Evolutionary conservation across 2,888 invertebrate species (phyloP), one percentile per base, ranked within the genome.

Genomic region (Xylocampa areola): DNA sequence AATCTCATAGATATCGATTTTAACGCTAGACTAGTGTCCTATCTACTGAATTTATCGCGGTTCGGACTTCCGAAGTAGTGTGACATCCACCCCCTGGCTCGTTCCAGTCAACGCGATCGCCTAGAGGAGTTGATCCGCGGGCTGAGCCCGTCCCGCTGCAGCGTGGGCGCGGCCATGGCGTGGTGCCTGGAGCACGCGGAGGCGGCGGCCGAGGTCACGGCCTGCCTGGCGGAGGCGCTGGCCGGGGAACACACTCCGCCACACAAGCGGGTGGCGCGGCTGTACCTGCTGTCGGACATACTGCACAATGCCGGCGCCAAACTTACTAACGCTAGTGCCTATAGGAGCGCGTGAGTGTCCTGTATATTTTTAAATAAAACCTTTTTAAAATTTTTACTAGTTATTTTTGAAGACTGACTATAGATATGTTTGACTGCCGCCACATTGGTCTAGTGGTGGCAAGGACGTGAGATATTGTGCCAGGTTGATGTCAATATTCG

Each of bases 101-200:
- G 79, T 5, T 82, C 21, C 84, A 98, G 98, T 63, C 98, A 99
- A 94, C 95, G 99, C 71, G 98, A 98, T 86, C 95, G 98, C 0
- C 92, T 99, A 27, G 99, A 99, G 90, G 97, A 98, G 89, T 94
- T 99, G 79, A 95, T 99, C 70, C 95, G 99, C 13, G 96, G 96
- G 63, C 94, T 99, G 81, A 96, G 96, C 0, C 97, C 98, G 0
- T 96, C 97, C 79, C 95, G 97, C 50, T 89, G 94, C 59, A 96
- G 96, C 88, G 96, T 99, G 57, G 99, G 97, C 5, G 99, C 98
- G 85, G 97, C 97, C 11, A 99, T 99, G 99, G 97, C 99, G 45
- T 99, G 99, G 95, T 99, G 99, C 89, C 97, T 99, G 63, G 99
- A 99, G 86, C 99, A 99, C 91, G 98, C 99, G 16, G 99, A 99